Base-by-base conservation (phyloP, 2,888 invertebrate species). In the Orthosia cruda region DNA sequence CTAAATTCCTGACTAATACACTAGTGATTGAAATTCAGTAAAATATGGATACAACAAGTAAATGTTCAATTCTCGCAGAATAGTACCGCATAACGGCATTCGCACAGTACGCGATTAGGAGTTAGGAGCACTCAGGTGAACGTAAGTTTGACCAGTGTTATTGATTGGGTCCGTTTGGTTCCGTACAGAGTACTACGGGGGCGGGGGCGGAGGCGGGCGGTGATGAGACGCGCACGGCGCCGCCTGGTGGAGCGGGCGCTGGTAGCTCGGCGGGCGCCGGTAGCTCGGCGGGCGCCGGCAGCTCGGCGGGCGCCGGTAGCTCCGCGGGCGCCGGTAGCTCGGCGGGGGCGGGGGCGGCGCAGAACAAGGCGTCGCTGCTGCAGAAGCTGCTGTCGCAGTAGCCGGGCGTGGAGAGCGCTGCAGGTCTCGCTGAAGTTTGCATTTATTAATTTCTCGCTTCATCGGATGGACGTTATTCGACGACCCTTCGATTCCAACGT, bases 171-270 rank as follows among this genome's bases (percentile, higher is more conserved):
- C 13, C 16, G 54, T 59, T 72, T 77, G 66, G 59, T 80, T 87
- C 84, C 82, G 71, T 45, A 84, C 95, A 96, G 96, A 96, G 82
- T 96, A 96, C 95, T 96, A 96, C 95, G 96, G 96, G 95, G 93
- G 96, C 95, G 96, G 96, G 95, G 93, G 96, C 90, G 95, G 95
- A 89, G 93, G 94, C 89, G 92, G 90, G 86, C 89, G 92, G 92
- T 91, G 92, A 90, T 90, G 91, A 89, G 91, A 88, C 87, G 80
- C 88, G 88, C 87, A 87, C 62, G n/a, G 84, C 79, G 86, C 47
- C 1, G 47, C 55, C 4, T 9, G 40, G 40, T 40, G 62, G 49
- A 40, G 89, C 79, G 85, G 88, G 89, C 79, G 86, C 86, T 85
- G 82, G 84, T 40, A 40, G 40, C 40, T 40, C 40, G 72, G 64